Conservation (phyloP, 1,140 invertebrate species). For the Bombus waltoni region DNA sequence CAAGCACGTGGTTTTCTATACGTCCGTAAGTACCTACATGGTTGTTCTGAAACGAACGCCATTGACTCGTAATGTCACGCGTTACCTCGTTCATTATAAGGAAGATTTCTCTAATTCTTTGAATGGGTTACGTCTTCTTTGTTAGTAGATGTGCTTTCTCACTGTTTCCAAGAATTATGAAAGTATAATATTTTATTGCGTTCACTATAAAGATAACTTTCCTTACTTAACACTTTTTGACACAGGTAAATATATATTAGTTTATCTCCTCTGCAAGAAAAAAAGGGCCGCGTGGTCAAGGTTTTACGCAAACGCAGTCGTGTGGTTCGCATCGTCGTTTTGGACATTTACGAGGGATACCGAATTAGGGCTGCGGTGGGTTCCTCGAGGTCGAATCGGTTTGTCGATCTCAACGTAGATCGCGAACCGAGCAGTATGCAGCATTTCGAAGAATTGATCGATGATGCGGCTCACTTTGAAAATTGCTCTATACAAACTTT, state of each 20-base stretch:
- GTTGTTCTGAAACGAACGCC: background rate
- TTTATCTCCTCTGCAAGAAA: background rate
- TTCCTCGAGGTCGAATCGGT: slow-evolving; percentile 9
- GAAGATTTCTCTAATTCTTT: background rate
- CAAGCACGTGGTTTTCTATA: background rate
- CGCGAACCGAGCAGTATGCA: background rate
- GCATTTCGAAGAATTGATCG: background rate
- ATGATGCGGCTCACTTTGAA: background rate
- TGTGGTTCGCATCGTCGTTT: background rate
- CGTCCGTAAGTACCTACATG: background rate
- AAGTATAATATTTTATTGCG: no score
- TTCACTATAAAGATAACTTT: background rate
- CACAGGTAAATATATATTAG: background rate
- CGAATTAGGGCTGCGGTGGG: slow-evolving; percentile 2
- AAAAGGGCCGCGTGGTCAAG: background rate
- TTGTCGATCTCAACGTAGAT: slow-evolving; percentile 4
- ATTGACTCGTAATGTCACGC: background rate
- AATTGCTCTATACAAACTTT: background rate
- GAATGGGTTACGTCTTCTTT: no score
- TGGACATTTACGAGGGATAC: background rate
- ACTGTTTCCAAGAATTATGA: no score
- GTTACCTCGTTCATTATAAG: background rate
- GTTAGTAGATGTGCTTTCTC: background rate
- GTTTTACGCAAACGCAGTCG: background rate
- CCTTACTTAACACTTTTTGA: background rate